A percentile compares a stretch with the other conserved stretches of the same genome.
These are phyloP conservation scores for Galeopsomyia nigrocyanea DNA, from an alignment of 2,888 invertebrate species.

Conservation along the genomic window DNA sequence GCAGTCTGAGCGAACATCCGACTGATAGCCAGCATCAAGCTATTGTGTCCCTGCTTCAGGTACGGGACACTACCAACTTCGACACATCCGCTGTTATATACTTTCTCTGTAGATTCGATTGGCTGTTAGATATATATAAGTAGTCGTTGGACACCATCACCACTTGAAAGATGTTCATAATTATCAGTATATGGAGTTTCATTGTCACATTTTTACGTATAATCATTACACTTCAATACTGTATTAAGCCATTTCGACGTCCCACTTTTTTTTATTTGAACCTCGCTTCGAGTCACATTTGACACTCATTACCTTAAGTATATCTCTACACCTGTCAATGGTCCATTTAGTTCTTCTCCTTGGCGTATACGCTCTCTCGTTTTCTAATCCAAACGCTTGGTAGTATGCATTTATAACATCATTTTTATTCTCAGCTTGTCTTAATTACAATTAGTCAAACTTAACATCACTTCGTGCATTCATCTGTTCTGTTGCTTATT, in stretches of 20 bases:
- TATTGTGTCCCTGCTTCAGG: constrained; percentile 68
- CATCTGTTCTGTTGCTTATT: constrained; percentile 8
- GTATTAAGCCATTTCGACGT: no score
- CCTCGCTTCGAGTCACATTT: no score
- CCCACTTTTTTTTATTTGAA: no score
- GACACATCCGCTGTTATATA: constrained; percentile 1
- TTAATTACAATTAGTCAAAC: no score
- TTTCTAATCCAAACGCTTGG: no score
- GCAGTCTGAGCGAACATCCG: constrained; percentile 82
- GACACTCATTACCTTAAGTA: no score
- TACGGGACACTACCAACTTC: constrained; percentile 58
- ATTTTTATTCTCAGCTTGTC: constrained; percentile 4
- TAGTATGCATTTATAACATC: background rate
- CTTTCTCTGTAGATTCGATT: constrained; percentile 3
- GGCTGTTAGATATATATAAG: background rate
- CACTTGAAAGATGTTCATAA: background rate
- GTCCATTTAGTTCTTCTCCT: no score
- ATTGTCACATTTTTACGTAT: background rate
- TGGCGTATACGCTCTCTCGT: no score
- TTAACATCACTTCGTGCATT: no score
- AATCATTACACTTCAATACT: no score
- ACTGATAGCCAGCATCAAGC: constrained; percentile 69
- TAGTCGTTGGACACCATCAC: background rate
- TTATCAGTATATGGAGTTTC: background rate
- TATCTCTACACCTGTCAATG: no score